Conservation (phyloP, 2,888 invertebrate species). For the Pristionchus exspectatus region DNA sequence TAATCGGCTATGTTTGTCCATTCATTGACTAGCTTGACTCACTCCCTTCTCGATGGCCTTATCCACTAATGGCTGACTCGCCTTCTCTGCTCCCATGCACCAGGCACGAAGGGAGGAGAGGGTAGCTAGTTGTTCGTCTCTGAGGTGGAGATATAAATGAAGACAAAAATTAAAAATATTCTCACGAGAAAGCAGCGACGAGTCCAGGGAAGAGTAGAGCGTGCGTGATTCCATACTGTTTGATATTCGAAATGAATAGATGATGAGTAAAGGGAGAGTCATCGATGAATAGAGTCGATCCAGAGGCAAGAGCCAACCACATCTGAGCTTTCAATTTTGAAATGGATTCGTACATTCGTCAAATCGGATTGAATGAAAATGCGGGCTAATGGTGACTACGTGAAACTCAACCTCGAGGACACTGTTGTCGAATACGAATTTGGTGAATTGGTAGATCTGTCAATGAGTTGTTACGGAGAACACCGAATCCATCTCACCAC, state of each 20-base stretch:
- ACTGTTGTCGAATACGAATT: constrained; percentile 74
- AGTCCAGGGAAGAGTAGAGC: constrained; percentile 70
- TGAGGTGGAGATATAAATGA: constrained; percentile 66
- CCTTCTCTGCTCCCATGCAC: constrained; percentile 74
- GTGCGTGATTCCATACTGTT: constrained; percentile 62
- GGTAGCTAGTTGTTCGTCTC: constrained; percentile 55
- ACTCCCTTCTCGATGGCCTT: constrained; percentile 59
- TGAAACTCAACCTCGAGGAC: constrained; percentile 65
- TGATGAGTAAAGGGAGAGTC: constrained; percentile 60
- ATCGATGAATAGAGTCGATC: constrained; percentile 61
- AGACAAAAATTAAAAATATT: not conserved
- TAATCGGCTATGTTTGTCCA: no score
- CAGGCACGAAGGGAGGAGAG: constrained; percentile 67
- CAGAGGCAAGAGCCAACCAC: constrained; percentile 64
- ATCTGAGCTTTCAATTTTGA: no score
- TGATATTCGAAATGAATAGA: constrained; percentile 59
- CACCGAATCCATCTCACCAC: not conserved
- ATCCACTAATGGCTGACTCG: constrained; percentile 63
- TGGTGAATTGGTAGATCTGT: constrained; percentile 65
- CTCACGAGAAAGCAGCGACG: constrained; percentile 58
- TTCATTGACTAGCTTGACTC: not conserved
- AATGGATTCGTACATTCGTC: no score
- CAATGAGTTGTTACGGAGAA: constrained; percentile 2
- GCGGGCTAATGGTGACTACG: no score
- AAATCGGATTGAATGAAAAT: not conserved